phyloP scores from a whole-genome alignment of 2,888 invertebrate species.

The Perithous albicinctus region DNA sequence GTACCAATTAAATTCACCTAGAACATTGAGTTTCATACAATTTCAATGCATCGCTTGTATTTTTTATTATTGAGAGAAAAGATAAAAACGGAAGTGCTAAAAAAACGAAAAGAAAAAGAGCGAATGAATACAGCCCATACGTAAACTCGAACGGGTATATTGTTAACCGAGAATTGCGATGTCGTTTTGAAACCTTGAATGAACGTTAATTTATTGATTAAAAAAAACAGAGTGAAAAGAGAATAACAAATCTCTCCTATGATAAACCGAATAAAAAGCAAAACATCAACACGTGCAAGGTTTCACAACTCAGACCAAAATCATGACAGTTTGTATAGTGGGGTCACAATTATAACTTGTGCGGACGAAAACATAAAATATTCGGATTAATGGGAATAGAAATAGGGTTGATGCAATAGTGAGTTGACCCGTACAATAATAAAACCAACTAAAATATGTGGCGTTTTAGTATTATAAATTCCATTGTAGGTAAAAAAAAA shows the following conservation, averaged over 20 bases:
- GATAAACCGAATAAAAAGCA: background rate
- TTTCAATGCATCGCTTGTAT: conserved; percentile 82
- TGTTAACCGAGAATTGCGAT: conserved; percentile 72
- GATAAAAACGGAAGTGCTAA: conserved; percentile 15
- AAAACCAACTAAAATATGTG: conserved; percentile 63
- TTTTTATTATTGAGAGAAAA: conserved; percentile 72
- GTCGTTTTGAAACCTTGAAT: conserved; percentile 75
- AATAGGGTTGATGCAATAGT: conserved; percentile 81
- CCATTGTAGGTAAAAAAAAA: conserved; percentile 63
- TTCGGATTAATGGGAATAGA: conserved; percentile 68
- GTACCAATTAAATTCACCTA: conserved; percentile 81
- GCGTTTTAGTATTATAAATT: conserved; percentile 64
- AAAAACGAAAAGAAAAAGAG: conserved; percentile 55
- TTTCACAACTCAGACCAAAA: conserved; percentile 74
- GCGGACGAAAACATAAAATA: conserved; percentile 72
- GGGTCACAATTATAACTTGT: conserved; percentile 74
- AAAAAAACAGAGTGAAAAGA: conserved; percentile 14
- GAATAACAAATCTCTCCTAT: conserved; percentile 14
- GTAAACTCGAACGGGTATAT: conserved; percentile 72
- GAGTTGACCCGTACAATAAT: conserved; percentile 72
- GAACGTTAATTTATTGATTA: conserved; percentile 74
- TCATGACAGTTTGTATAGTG: conserved; percentile 74
- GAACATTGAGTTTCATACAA: conserved; percentile 81
- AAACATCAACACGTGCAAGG: conserved; percentile 65
- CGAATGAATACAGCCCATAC: conserved; percentile 65